Base-by-base conservation (phyloP, 2,888 invertebrate genomes). In the Patella caerulea region DNA sequence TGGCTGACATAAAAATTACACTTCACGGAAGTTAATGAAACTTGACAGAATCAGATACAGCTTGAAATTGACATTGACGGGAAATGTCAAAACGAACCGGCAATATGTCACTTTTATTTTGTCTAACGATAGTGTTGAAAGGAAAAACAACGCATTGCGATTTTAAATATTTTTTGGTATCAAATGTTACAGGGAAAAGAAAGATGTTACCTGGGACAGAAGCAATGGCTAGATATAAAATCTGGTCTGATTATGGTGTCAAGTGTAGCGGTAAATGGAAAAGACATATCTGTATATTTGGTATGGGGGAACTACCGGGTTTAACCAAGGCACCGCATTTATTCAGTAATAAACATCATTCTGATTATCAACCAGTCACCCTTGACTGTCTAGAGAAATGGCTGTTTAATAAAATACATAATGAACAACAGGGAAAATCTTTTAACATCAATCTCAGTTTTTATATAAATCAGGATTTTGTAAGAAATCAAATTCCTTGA, bases 271-370 rank as follows among this genome's bases (percentile, higher is more conserved):
- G 65, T 11, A 65, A 65, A 65, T 19, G 19, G 12, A 24, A 2
- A 19, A 19, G 14, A 11, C 14, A 3, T 14, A 65, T 65, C 11
- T 65, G 65, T 65, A 65, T 65, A 24, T 65, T 65, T 65, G 65
- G 65, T 65, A 19, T 65, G 14, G 3, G 1, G 9, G 76, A 76
- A 54, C 56, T 72, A 52, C 72, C 70, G 3, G 14, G 19, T 11
- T 45, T 76, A 29, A 29, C 56, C 5, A 14, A 19, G 24, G 45
- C 76, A 54, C 54, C 24, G 2, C 71, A 76, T 29, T n/a, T 76
- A 19, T 76, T 76, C 45, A 71, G 70, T 19, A 75, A 75, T 54
- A 75, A 75, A n/a, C 70, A 70, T n/a, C n/a, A n/a, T 17, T 34
- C 19, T 19, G 15, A 19, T 29, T 75, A 53, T 29, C 59, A 53